Conservation (phyloP, 2,797 vertebrate genomes). For the Furcifer pardalis region DNA sequence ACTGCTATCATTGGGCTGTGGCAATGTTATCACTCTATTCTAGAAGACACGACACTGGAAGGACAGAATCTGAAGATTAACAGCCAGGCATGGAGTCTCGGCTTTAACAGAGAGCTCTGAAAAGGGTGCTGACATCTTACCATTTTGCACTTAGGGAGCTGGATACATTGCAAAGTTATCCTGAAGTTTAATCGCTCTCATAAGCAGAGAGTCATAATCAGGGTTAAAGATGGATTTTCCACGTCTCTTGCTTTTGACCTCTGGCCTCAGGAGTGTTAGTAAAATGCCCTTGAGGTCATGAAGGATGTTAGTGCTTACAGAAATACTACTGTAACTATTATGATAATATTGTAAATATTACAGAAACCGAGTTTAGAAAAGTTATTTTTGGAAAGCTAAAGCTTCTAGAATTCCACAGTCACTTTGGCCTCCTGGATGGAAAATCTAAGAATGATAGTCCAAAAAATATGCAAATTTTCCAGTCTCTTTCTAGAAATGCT, state of each 20-base stretch:
- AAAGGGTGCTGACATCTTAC: constrained; percentile 81
- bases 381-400: no score
- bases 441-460: no score
- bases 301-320: not conserved
- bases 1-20: constrained; percentile 36
- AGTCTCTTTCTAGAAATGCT: no score
- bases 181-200: constrained; percentile 18
- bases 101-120: constrained; percentile 66
- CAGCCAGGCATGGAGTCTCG: constrained; percentile 60
- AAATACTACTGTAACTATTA: not conserved
- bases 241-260: not conserved
- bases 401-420: no score
- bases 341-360: no score
- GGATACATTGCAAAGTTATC: constrained; percentile 13
- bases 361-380: no score
- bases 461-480: no score
- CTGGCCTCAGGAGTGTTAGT: not conserved
- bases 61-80: constrained; percentile 52
- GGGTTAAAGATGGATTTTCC: constrained; percentile 14
- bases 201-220: constrained; percentile 12
- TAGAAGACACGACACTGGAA: constrained; percentile 60
- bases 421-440: no score
- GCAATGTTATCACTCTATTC: constrained; percentile 59
- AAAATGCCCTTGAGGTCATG: constrained; percentile 15
- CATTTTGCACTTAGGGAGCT: constrained; percentile 63